Conservation (phyloP, 37 sponge, comb jelly and placozoan genomes). For the Beroe forskalii region DNA sequence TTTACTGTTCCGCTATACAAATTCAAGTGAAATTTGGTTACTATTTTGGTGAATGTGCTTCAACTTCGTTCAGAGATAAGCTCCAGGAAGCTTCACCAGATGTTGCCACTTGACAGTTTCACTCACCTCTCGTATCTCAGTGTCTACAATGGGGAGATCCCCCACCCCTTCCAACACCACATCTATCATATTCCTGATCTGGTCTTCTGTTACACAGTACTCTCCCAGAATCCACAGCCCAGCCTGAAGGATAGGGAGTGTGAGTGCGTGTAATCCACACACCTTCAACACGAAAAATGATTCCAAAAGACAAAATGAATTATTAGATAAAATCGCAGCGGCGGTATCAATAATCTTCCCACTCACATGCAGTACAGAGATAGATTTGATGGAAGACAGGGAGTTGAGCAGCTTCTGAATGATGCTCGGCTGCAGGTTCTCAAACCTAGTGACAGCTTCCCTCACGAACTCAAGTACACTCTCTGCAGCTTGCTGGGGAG, state of each 20-base stretch:
- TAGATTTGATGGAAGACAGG: constrained; percentile 74
- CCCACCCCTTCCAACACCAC: constrained; percentile 81
- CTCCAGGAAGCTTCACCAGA: too few species aligned
- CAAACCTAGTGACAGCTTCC: constrained; percentile 86
- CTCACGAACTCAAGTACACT: constrained; percentile 91
- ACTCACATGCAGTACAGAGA: constrained; percentile 50
- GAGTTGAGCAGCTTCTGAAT: constrained; percentile 81
- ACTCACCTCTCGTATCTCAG: constrained; percentile 84
- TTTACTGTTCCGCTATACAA: too few species aligned
- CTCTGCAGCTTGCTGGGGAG: constrained; percentile 74
- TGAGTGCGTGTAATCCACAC: constrained; percentile 15
- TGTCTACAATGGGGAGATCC: constrained; percentile 97
- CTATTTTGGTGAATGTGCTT: too few species aligned
- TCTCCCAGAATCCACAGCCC: constrained; percentile 97
- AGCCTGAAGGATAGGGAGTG: constrained; percentile 76
- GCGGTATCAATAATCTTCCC: too few species aligned
- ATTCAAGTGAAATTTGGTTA: too few species aligned
- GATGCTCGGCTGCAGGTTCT: constrained; percentile 77
- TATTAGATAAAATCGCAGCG: background rate
- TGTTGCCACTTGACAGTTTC: too few species aligned
- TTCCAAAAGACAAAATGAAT: background rate
- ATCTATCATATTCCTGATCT: constrained; percentile 80
- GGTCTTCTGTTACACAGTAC: constrained; percentile 85
- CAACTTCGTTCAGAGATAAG: too few species aligned
- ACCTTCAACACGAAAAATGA: constrained; percentile 11